Evolutionary conservation across 2,888 invertebrate genomes (phyloP).

Genomic region (Drosophila diplacantha): DNA sequence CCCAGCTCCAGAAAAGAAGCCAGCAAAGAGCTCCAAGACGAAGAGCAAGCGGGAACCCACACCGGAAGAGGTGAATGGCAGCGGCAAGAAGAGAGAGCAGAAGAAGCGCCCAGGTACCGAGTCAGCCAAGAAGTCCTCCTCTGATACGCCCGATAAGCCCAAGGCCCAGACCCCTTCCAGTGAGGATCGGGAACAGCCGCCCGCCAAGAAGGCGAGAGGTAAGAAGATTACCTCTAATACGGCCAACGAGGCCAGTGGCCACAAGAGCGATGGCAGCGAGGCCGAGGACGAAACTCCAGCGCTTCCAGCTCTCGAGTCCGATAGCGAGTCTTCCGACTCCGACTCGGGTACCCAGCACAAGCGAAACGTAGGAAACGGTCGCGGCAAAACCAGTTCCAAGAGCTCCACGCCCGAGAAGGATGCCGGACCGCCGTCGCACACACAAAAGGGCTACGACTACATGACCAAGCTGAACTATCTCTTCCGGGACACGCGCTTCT

Average conservation of each 20-base stretch:
- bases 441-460: constrained; percentile 84
- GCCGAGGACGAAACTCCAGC: constrained; percentile 65
- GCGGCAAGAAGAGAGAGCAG: constrained; percentile 55
- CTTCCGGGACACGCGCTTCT: constrained; percentile 95
- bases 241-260: constrained; percentile 34
- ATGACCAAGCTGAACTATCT: constrained; percentile 94
- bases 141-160: constrained; percentile 42
- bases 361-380: constrained; percentile 65
- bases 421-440: constrained; percentile 23
- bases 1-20: constrained; percentile 27
- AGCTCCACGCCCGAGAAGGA: constrained; percentile 60
- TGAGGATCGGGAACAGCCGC: constrained; percentile 46
- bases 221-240: constrained; percentile 48
- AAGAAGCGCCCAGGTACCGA: constrained; percentile 40
- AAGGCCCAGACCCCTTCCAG: constrained; percentile 42
- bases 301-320: constrained; percentile 65
- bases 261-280: constrained; percentile 70
- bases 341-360: constrained; percentile 75
- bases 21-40: constrained; percentile 33
- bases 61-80: constrained; percentile 63
- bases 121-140: constrained; percentile 39
- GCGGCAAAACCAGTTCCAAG: constrained; percentile 55
- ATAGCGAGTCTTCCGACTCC: constrained; percentile 74
- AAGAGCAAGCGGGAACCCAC: constrained; percentile 63
- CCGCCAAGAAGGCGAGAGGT: constrained; percentile 47